A percentile compares a stretch with the other conserved stretches of the same genome.
phyloP scores from a whole-genome alignment of 23 tunicate species.

The Halocynthia roretzi region DNA sequence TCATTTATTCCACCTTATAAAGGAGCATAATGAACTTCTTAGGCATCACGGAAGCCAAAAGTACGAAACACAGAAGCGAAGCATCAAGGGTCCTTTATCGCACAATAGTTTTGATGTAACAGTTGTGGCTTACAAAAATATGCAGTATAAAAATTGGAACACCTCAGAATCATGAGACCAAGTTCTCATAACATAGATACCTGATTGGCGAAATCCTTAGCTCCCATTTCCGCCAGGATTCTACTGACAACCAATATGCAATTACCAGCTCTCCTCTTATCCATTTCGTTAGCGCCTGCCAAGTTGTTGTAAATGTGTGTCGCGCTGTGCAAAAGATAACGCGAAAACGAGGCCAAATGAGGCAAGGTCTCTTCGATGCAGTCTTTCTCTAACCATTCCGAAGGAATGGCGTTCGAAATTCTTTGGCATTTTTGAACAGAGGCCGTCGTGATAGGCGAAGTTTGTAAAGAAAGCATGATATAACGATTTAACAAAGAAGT shows the following conservation, averaged over 20 bases:
- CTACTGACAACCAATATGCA: slow-evolving; percentile 10
- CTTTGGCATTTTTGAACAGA: slow-evolving; percentile 45
- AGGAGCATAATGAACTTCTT: too few species aligned
- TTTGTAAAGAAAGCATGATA: slow-evolving; percentile 73
- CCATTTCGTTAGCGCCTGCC: not conserved
- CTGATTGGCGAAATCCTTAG: not conserved
- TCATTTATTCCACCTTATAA: too few species aligned
- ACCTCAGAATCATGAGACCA: too few species aligned
- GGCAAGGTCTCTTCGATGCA: slow-evolving; percentile 8
- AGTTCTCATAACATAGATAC: too few species aligned
- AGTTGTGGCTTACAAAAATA: too few species aligned
- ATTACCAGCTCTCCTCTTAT: slow-evolving; percentile 2
- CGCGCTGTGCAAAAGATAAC: slow-evolving; percentile 55
- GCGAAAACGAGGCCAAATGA: slow-evolving; percentile 39
- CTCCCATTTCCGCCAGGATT: slow-evolving; percentile 4
- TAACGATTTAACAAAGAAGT: slow-evolving; percentile 75
- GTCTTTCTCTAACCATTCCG: slow-evolving; percentile 37
- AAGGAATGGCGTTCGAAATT: slow-evolving; percentile 57
- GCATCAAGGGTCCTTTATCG: too few species aligned
- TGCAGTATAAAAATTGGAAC: too few species aligned
- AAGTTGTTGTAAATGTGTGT: not conserved
- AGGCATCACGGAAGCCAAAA: too few species aligned
- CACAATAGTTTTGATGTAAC: too few species aligned
- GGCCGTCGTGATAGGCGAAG: slow-evolving; percentile 26
- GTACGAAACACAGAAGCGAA: too few species aligned